These are phyloP conservation scores for Anticlea derivata DNA, from an alignment of 2,888 invertebrate genomes.

Conservation along the genomic window DNA sequence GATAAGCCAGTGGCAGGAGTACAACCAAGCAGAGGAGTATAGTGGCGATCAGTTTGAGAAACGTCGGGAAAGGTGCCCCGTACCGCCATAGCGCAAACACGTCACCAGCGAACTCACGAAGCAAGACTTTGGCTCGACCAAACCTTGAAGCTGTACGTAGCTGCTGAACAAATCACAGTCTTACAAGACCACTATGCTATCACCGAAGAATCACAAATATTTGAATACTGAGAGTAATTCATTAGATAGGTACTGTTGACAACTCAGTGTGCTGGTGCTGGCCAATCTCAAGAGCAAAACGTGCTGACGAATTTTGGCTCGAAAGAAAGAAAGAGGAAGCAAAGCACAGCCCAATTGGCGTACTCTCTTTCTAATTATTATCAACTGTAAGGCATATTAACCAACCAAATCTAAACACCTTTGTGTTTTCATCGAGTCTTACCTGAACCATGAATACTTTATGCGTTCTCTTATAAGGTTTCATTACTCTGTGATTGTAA, in stretches of 20 bases:
- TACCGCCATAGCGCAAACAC: constrained; percentile 71
- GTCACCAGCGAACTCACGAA: constrained; percentile 65
- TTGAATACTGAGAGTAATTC: no score
- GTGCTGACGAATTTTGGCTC: no score
- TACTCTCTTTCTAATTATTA: no score
- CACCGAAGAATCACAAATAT: no score
- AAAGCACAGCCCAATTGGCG: no score
- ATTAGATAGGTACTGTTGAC: no score
- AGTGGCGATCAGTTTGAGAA: constrained; percentile 74
- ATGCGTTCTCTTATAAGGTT: constrained; percentile 72
- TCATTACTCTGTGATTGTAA: constrained; percentile 51
- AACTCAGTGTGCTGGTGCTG: no score
- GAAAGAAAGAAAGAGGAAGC: no score
- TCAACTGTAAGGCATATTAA: no score
- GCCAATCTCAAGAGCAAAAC: no score
- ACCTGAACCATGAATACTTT: constrained; percentile 75
- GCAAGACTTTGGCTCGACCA: constrained; percentile 58
- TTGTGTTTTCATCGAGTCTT: no score
- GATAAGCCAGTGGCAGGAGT: constrained; percentile 70
- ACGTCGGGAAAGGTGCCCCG: constrained; percentile 77
- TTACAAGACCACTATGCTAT: neutral
- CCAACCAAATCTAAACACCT: no score
- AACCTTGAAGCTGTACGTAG: constrained; percentile 63
- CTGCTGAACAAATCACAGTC: constrained; percentile 48
- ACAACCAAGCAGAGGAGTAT: constrained; percentile 66